Base-by-base conservation (phyloP, 1,140 invertebrate genomes). In the Papilio helenus region DNA sequence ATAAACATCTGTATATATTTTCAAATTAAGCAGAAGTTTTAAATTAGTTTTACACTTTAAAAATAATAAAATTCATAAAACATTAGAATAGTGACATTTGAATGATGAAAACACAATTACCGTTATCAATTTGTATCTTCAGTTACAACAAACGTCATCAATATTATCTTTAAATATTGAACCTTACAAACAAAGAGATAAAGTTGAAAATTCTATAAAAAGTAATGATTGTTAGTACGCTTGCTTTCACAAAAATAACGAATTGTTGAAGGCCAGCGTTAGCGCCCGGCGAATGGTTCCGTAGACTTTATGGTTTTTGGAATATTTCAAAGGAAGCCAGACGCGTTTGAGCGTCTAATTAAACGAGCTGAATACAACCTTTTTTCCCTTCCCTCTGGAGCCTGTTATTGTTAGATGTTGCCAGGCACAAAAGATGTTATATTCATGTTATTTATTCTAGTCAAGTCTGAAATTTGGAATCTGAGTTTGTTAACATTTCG, bases 241-340 rank as follows among this genome's bases (percentile, higher is more conserved):
- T 92, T 93, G 92, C 91, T 87, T 94, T 91, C 90, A 94, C 94
- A 93, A 94, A 95, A 95, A 94, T 95, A 95, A 95, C 94, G 93
- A 95, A 92, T 87, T 81, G 81, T 82, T 76, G 85, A 80, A 85
- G 80, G 84, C 81, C 61, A 82, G 82, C 84, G 83, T 85, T 86
- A 89, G 88, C 86, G 87, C 76, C 79, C 79, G 76, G 80, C 87
- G 86, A 89, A 89, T 88, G 86, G 85, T 44, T 72, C 81, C 81
- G 80, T 84, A 83, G 85, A 84, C 87, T 86, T 85, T 86, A 85
- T 87, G 86, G 85, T 89, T 86, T 90, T 88, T 89, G 88, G 84
- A 89, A 84, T 80, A 84, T 86, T 87, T 88, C 84, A 91, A 90
- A 90, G 85, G 86, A 58, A 76, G 46, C 49, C 74, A 73, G 73